Evolutionary conservation across 2,888 invertebrate species (phyloP).

Genomic region (Pharmacophagus antenor): DNA sequence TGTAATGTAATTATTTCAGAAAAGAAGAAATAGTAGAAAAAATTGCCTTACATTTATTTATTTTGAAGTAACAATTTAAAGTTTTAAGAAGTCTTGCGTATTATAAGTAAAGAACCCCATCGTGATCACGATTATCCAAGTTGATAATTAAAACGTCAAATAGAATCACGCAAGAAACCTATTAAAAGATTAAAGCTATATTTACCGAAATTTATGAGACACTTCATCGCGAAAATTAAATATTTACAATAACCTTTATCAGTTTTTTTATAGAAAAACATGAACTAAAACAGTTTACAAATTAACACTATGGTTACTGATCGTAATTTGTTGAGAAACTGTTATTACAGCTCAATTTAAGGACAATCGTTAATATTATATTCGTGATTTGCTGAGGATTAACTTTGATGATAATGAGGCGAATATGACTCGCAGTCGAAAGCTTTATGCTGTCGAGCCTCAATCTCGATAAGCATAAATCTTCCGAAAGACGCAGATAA

Average conservation of each 20-base stretch:
- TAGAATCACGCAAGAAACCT: conserved; percentile 58
- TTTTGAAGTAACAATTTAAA: conserved; percentile 10
- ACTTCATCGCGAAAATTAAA: conserved; percentile 19
- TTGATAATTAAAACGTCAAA: conserved; percentile 66
- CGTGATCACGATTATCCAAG: conserved; percentile 55
- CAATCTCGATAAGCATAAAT: too few species aligned
- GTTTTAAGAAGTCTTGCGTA: conserved; percentile 15
- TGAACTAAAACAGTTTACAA: too few species aligned
- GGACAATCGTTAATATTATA: too few species aligned
- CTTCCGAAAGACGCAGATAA: too few species aligned
- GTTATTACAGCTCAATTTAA: too few species aligned
- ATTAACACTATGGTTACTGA: too few species aligned
- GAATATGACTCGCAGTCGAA: too few species aligned
- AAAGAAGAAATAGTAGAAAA: not conserved
- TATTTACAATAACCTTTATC: not conserved
- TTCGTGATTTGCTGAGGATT: too few species aligned
- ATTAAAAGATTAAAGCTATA: conserved; percentile 42
- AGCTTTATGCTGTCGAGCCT: too few species aligned
- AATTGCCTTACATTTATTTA: not conserved
- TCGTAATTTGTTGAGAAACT: too few species aligned
- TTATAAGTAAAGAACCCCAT: conserved; percentile 18
- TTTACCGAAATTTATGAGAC: conserved; percentile 24
- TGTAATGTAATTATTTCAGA: not conserved
- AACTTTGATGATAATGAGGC: too few species aligned
- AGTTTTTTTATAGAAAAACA: too few species aligned